phyloP scores from a whole-genome alignment of 2,113 vertebrate genomes.

The Odontophorus gujanensis region DNA sequence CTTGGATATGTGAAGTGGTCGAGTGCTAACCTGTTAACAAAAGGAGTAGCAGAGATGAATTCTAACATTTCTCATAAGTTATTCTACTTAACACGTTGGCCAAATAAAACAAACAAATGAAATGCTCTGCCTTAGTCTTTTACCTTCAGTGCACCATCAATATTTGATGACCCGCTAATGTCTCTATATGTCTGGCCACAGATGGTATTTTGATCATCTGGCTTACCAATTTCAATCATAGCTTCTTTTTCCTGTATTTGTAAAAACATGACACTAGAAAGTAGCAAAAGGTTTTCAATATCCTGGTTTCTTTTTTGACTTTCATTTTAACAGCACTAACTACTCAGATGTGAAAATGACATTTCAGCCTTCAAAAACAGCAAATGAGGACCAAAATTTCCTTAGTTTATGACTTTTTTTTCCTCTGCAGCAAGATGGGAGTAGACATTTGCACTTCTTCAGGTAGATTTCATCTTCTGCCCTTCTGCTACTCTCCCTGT shows the following conservation, averaged over 20 bases:
- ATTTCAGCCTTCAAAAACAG: neutral
- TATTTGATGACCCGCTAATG: constrained; percentile 78
- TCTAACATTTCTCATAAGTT: constrained; percentile 70
- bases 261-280: neutral
- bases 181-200: constrained; percentile 20
- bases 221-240: neutral
- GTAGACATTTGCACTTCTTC: neutral
- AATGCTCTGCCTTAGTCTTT: constrained; percentile 56
- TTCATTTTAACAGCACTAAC: constrained; percentile 16
- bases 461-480: neutral
- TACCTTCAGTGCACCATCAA: constrained; percentile 71
- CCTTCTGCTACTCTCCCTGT: neutral
- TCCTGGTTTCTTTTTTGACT: neutral
- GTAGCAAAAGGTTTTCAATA: neutral
- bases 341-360: neutral
- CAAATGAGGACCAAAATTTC: neutral
- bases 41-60: constrained; percentile 69
- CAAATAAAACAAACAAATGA: constrained; percentile 68
- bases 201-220: constrained; percentile 53
- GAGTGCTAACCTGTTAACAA: constrained; percentile 77
- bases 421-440: neutral
- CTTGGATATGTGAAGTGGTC: constrained; percentile 74
- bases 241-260: neutral
- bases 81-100: constrained; percentile 73
- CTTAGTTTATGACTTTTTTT: neutral